Evolutionary conservation across 2,113 vertebrate genomes (phyloP), one percentile per base, ranked within the genome.

Genomic region (Saguinus imperator): DNA sequence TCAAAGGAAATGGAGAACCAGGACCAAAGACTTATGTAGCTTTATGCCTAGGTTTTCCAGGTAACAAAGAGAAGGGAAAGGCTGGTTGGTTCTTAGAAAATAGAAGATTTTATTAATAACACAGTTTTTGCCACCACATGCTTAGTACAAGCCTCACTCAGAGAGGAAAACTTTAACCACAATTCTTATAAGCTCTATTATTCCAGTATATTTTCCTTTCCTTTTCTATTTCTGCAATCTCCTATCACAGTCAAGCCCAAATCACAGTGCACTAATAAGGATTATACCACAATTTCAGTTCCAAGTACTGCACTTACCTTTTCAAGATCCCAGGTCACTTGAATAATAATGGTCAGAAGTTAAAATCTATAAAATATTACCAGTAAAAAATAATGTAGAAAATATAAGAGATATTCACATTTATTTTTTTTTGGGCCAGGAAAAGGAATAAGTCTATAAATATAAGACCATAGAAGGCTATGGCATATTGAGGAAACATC

Each of bases 41-140:
- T 96, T 87, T n/a, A 20, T 64, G 91, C 61, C 32, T 82, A 94
- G 35, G 48, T 50, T 95, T 96, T 93, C 61, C 45, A 80, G 87
- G 68, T 91, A 84, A 93, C 91, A 86, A 90, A 94, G 81, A 55
- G 61, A 79, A 93, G 8, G 40, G 37, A 76, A 79, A 85, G 82
- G 52, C 35, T 35, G 8, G 43, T 64, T 20, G 2, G 32, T 32
- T 68, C n/a, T 81, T 43, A 61, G 35, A 61, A 91, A 88, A 94
- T 6, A 84, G n/a, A 57, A 80, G 35, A 72, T 86, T 77, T 93
- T 64, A 66, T 68, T 48, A 50, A 3, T 73, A 90, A 23, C 57
- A 50, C 43, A 52, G 4, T 80, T 95, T 92, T 84, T 79, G 55
- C 27, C 20, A 68, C 1, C 48, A 5, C 3, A 7, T 6, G 2